These are phyloP conservation scores for Montipora sp. DNA, from an alignment of 64 coral and sea anemone species.

Conservation along the genomic window DNA sequence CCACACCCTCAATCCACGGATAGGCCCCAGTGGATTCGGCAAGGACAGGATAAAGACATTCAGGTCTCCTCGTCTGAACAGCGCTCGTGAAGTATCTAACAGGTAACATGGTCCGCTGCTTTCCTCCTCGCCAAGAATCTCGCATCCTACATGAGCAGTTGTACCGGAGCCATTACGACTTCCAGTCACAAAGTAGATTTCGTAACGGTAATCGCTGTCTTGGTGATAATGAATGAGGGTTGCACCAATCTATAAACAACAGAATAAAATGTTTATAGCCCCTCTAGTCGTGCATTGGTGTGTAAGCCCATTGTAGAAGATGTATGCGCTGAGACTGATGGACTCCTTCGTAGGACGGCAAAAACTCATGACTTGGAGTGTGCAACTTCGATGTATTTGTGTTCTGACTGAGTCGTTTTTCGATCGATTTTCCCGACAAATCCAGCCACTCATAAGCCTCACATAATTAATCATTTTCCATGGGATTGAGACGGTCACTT, in stretches of 20 bases:
- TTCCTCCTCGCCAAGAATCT: slow-evolving; percentile 26
- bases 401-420: no score
- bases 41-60: slow-evolving; percentile 47
- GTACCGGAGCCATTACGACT: slow-evolving; percentile 48
- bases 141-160: slow-evolving; percentile 61
- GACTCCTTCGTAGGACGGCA: no score
- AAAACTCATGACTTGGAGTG: no score
- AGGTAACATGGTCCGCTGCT: slow-evolving; percentile 31
- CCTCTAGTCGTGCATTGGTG: no score
- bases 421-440: no score
- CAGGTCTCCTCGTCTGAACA: slow-evolving; percentile 49
- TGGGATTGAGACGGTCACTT: no score
- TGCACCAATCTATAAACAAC: background rate
- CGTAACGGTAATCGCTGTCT: slow-evolving; percentile 34
- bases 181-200: slow-evolving; percentile 67
- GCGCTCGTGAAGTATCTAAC: background rate
- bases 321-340: no score
- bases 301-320: no score
- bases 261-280: background rate
- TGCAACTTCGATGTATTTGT: no score
- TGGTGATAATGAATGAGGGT: slow-evolving; percentile 16
- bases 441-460: no score
- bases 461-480: no score
- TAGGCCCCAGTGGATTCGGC: slow-evolving; percentile 39
- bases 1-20: slow-evolving; percentile 57